phyloP scores from a whole-genome alignment of 2,888 invertebrate species.

The Caenorhabditis japonica region DNA sequence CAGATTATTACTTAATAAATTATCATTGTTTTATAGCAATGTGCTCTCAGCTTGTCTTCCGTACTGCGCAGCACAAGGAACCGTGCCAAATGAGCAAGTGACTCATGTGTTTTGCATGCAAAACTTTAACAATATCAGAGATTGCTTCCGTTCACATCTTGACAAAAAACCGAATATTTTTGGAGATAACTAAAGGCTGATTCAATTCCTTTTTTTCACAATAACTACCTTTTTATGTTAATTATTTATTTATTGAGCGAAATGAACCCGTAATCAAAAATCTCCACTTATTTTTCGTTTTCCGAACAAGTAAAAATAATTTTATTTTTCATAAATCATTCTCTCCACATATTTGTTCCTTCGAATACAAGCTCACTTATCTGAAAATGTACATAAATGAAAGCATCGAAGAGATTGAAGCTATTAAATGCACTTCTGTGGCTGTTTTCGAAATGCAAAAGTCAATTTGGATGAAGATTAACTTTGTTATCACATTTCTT shows the following conservation, averaged over 20 bases:
- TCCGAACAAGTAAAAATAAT: no score
- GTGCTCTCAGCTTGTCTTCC: constrained; percentile 69
- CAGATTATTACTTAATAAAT: no score
- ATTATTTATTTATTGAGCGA: no score
- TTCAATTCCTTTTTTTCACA: not conserved
- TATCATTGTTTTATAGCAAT: constrained; percentile 56
- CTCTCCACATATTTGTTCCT: no score
- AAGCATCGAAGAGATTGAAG: constrained; percentile 9
- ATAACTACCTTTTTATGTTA: no score
- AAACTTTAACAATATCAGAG: constrained; percentile 70
- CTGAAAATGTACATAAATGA: constrained; percentile 18
- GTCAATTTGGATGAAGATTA: constrained; percentile 21
- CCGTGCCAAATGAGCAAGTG: constrained; percentile 69
- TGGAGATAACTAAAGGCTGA: constrained; percentile 65
- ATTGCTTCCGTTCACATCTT: constrained; percentile 71
- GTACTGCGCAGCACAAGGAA: constrained; percentile 68
- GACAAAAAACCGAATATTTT: constrained; percentile 72
- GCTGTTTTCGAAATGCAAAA: constrained; percentile 12
- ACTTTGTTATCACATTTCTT: not conserved
- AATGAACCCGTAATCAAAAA: no score
- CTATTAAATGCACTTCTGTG: constrained; percentile 13
- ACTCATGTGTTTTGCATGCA: constrained; percentile 73
- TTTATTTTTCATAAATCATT: no score
- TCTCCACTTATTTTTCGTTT: no score
- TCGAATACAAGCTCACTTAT: no score